Evolutionary conservation across 2,797 vertebrate species (phyloP).

Genomic region (Tamandua tetradactyla): DNA sequence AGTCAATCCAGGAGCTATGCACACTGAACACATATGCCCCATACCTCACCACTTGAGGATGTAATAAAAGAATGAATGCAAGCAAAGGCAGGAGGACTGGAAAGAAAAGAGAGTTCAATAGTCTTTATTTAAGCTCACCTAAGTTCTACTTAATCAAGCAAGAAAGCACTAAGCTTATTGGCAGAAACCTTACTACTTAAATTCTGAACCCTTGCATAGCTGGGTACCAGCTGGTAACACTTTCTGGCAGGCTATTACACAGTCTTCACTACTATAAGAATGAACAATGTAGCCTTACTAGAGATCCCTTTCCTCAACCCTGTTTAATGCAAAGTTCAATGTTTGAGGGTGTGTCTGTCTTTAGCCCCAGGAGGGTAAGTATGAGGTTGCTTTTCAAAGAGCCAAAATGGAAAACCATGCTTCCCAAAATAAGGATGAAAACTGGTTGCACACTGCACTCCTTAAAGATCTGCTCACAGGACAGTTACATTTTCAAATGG

Average conservation of each 20-base stretch:
- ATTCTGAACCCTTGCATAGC: conserved; percentile 25
- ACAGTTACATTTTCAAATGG: neutral
- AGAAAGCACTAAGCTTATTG: conserved; percentile 28
- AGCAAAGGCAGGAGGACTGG: neutral
- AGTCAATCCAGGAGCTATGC: neutral
- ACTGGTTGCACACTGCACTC: neutral
- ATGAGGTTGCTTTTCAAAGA: neutral
- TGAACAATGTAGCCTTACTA: neutral
- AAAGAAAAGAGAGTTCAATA: neutral
- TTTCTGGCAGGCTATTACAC: neutral
- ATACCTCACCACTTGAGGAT: neutral
- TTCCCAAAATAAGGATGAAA: neutral
- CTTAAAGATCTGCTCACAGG: conserved; percentile 37
- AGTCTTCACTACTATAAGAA: neutral
- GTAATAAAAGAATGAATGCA: conserved; percentile 21
- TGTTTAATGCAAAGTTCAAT: conserved; percentile 9
- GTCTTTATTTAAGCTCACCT: conserved; percentile 53
- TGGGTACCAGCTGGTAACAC: neutral
- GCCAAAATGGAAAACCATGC: neutral
- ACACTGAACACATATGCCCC: neutral
- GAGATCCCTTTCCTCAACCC: neutral
- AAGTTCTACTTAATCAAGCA: conserved; percentile 18
- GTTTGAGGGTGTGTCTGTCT: neutral
- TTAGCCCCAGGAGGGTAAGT: neutral
- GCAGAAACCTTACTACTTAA: conserved; percentile 31